Evolutionary conservation across 2,113 vertebrate genomes (phyloP).

Genomic region (Hemicordylus capensis): DNA sequence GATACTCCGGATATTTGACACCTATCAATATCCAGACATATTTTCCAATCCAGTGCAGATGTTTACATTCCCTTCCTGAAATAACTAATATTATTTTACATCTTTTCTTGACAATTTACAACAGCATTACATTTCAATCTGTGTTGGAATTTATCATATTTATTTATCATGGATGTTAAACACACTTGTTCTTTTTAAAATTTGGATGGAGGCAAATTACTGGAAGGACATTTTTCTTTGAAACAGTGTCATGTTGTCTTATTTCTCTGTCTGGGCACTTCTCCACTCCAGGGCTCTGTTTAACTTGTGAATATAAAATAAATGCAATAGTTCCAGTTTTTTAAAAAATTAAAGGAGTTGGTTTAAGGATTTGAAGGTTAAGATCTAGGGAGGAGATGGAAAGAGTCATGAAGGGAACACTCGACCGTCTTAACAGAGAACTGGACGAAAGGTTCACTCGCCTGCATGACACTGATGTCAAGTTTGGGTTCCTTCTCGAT

Average conservation of each 20-base stretch:
- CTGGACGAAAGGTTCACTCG: too few species aligned
- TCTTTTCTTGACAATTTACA: slow-evolving; percentile 9
- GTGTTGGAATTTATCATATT: slow-evolving; percentile 38
- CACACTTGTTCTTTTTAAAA: slow-evolving; percentile 7
- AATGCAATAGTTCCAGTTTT: slow-evolving; percentile 32
- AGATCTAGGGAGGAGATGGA: too few species aligned
- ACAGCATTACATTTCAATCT: neutral
- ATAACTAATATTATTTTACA: neutral
- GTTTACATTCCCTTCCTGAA: neutral
- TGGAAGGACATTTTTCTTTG: slow-evolving; percentile 55
- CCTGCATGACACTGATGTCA: too few species aligned
- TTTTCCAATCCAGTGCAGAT: neutral
- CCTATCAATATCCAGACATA: slow-evolving; percentile 9
- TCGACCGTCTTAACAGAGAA: too few species aligned
- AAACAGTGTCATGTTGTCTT: slow-evolving; percentile 58
- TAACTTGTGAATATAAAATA: slow-evolving; percentile 30
- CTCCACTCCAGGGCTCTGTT: slow-evolving; percentile 41
- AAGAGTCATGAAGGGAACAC: too few species aligned
- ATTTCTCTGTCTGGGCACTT: slow-evolving; percentile 4
- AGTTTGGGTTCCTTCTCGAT: too few species aligned
- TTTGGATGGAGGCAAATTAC: slow-evolving; percentile 22
- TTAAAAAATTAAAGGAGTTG: slow-evolving; percentile 59
- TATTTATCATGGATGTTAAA: slow-evolving; percentile 32
- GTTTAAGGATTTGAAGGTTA: slow-evolving; percentile 47
- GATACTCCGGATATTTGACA: rapidly evolving